Evolutionary conservation across 2,888 invertebrate species (phyloP).

Genomic region (Amphipyra berbera): DNA sequence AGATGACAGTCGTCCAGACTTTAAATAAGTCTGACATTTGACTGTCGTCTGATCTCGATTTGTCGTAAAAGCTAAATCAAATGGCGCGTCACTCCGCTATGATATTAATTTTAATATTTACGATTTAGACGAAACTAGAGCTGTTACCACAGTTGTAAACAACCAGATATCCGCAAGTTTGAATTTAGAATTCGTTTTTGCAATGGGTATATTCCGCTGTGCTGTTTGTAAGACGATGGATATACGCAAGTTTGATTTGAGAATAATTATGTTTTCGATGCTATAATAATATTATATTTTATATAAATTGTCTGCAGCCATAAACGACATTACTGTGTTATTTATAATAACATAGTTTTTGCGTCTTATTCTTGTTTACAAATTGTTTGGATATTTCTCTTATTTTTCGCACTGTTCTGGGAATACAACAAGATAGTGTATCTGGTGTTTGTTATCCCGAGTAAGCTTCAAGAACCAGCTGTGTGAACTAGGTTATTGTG

Average conservation of each 20-base stretch:
- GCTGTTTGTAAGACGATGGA: not conserved
- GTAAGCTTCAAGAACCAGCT: constrained; percentile 15
- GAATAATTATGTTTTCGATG: not conserved
- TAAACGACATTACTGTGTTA: constrained; percentile 14
- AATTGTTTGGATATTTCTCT: constrained; percentile 7
- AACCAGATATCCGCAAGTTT: constrained; percentile 33
- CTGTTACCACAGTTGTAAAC: constrained; percentile 27
- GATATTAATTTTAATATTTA: constrained; percentile 59
- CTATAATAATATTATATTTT: too few species aligned
- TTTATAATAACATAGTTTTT: constrained; percentile 18
- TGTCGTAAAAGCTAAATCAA: constrained; percentile 57
- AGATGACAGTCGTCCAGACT: constrained; percentile 32
- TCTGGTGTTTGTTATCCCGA: constrained; percentile 43
- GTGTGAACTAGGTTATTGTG: constrained; percentile 39
- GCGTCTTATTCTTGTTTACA: constrained; percentile 19
- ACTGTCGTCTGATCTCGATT: constrained; percentile 37
- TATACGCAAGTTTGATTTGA: constrained; percentile 27
- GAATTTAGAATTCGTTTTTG: constrained; percentile 7
- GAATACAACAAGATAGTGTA: constrained; percentile 12
- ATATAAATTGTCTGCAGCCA: not conserved
- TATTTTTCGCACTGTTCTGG: constrained; percentile 29
- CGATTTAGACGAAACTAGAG: constrained; percentile 51
- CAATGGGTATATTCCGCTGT: not conserved
- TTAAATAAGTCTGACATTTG: constrained; percentile 56
- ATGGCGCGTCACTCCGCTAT: constrained; percentile 42